These are phyloP conservation scores for Lycopodina hypogea DNA, from an alignment of 37 sponge, comb jelly and placozoan species.

Conservation along the genomic window DNA sequence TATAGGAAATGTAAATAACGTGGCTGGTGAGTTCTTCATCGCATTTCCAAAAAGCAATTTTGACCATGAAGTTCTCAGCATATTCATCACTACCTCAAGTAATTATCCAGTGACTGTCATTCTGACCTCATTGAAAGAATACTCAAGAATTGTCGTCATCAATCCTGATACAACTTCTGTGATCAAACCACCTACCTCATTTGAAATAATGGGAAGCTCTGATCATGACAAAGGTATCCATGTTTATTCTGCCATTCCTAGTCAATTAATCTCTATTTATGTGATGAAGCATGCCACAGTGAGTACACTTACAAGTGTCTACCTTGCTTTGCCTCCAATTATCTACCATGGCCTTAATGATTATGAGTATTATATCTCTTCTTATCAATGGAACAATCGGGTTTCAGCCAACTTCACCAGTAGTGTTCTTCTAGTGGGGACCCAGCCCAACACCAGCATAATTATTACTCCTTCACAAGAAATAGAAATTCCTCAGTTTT, in stretches of 20 bases:
- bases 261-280: not conserved
- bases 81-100: conserved; percentile 3
- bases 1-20: not conserved
- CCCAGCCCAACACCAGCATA: conserved; percentile 8
- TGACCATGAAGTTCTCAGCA: not conserved
- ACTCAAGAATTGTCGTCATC: not conserved
- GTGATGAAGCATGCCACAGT: not conserved
- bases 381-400: conserved; percentile 3
- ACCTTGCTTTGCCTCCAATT: conserved; percentile 24
- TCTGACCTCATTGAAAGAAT: not conserved
- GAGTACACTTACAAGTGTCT: conserved; percentile 7
- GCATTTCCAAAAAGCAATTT: conserved; percentile 12
- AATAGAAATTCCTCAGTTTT: conserved; percentile 12
- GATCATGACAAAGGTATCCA: conserved; percentile 13
- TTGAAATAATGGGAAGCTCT: not conserved
- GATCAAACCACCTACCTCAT: not conserved
- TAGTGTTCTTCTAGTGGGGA: conserved; percentile 21
- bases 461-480: conserved; percentile 36
- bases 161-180: not conserved
- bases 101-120: not conserved
- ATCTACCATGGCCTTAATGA: not conserved
- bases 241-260: not conserved
- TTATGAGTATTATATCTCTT: conserved; percentile 51
- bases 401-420: not conserved
- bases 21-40: conserved; percentile 18